Evolutionary conservation across 2,888 invertebrate genomes (phyloP).

Genomic region (Campoplex capitator): DNA sequence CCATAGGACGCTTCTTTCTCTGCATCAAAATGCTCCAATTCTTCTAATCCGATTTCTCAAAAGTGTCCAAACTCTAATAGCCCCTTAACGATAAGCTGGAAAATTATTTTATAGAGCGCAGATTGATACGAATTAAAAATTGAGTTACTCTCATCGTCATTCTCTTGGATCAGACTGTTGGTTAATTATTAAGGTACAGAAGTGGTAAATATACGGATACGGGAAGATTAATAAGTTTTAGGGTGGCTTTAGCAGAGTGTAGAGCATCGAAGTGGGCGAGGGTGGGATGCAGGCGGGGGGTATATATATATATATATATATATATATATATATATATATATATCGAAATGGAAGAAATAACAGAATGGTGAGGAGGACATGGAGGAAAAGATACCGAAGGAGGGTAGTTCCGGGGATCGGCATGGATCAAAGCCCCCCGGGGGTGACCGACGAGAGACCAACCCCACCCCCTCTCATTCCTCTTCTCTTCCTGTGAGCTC

Average conservation of each 20-base stretch:
- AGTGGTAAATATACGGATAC: constrained; percentile 4
- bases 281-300: constrained; percentile 65
- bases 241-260: constrained; percentile 47
- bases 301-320: constrained; percentile 51
- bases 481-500: constrained; percentile 72
- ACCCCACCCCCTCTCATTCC: constrained; percentile 35
- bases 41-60: too few relatives aligned
- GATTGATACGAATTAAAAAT: neutral
- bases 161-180: constrained; percentile 16
- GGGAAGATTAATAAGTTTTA: constrained; percentile 5
- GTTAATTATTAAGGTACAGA: constrained; percentile 34
- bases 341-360: constrained; percentile 65
- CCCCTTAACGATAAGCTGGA: too few relatives aligned
- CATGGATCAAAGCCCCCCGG: constrained; percentile 82
- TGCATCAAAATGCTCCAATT: too few relatives aligned
- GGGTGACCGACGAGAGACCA: constrained; percentile 76
- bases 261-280: constrained; percentile 73
- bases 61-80: too few relatives aligned
- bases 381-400: constrained; percentile 67
- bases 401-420: constrained; percentile 79
- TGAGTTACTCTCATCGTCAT: neutral
- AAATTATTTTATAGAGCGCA: neutral
- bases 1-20: too few relatives aligned
- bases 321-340: constrained; percentile 50
- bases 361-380: constrained; percentile 71